Conservation (phyloP, 2,113 vertebrate species). For the Papio anubis region DNA sequence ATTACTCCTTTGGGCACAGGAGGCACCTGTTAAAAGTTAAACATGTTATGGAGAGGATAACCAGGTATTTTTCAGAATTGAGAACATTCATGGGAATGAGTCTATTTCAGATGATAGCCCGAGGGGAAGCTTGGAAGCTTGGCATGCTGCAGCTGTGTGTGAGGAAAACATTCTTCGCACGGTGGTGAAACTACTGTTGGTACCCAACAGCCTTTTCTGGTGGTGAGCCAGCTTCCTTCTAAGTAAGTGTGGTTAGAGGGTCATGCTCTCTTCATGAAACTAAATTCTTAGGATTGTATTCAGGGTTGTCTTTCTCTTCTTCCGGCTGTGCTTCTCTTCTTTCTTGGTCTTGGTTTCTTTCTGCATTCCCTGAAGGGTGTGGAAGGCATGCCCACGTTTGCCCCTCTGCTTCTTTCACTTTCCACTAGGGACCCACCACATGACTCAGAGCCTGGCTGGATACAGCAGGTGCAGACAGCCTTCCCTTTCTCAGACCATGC, state of each 20-base stretch:
- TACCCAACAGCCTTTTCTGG: neutral
- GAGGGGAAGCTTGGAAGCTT: neutral
- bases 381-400: neutral
- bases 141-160: conserved; percentile 14
- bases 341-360: neutral
- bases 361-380: neutral
- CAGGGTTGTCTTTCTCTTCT: neutral
- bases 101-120: neutral
- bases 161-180: conserved; percentile 17
- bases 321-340: neutral
- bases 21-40: neutral
- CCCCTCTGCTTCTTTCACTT: neutral
- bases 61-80: conserved; percentile 39
- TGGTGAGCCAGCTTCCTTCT: neutral
- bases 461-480: neutral
- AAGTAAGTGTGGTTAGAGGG: neutral
- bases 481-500: neutral
- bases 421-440: neutral
- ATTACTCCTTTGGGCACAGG: neutral
- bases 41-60: neutral
- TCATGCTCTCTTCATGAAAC: neutral
- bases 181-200: neutral
- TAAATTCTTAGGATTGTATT: neutral
- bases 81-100: neutral
- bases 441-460: neutral